These are phyloP conservation scores for Plebejus argus DNA, from an alignment of 2,888 invertebrate species.

Conservation along the genomic window DNA sequence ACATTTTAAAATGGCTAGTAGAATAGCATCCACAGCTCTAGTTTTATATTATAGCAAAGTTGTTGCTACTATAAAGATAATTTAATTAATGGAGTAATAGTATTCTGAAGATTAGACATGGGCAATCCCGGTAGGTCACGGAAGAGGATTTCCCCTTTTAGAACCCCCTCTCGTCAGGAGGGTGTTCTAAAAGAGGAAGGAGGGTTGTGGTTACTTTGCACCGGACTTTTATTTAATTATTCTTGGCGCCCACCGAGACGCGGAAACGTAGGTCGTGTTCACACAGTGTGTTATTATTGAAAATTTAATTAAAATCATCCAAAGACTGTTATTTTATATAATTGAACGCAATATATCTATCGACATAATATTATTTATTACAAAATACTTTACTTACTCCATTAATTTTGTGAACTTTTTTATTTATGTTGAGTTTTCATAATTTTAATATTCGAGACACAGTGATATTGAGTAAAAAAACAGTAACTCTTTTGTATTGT, in stretches of 20 bases:
- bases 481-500: too few relatives aligned
- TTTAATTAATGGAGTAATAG: background rate
- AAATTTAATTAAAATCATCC: background rate
- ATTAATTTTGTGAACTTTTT: too few relatives aligned
- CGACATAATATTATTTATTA: background rate
- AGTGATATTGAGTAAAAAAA: too few relatives aligned
- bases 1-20: too few relatives aligned
- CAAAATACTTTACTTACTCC: too few relatives aligned
- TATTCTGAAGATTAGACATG: background rate
- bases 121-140: background rate
- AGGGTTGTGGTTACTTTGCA: slow-evolving; percentile 50
- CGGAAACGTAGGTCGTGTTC: slow-evolving; percentile 14
- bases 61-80: background rate
- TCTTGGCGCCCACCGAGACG: slow-evolving; percentile 46
- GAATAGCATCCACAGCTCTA: too few relatives aligned
- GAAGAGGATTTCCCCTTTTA: background rate
- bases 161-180: background rate
- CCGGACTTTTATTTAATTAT: slow-evolving; percentile 62
- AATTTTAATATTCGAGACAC: too few relatives aligned
- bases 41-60: background rate
- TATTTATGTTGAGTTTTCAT: too few relatives aligned
- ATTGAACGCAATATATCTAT: too few relatives aligned
- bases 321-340: background rate
- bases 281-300: background rate
- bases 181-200: background rate